Evolutionary conservation across 2,797 vertebrate species (phyloP).

Genomic region (Chaenodraco wilsoni): DNA sequence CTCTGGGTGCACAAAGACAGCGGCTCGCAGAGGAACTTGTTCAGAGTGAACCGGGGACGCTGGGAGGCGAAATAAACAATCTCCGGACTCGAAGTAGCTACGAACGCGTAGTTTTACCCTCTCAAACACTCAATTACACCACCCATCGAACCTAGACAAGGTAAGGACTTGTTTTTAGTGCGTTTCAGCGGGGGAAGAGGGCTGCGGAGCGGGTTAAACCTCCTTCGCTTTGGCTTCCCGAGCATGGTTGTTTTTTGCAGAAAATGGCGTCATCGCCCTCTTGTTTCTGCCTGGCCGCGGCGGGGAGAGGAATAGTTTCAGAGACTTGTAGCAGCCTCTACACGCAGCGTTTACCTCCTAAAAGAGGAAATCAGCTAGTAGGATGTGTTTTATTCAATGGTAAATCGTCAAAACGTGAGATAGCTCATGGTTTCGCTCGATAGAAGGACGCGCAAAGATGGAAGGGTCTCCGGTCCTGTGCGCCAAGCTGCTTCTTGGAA

Average conservation of each 20-base stretch:
- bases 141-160: constrained; percentile 55
- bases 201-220: constrained; percentile 67
- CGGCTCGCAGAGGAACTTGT: constrained; percentile 84
- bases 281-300: constrained; percentile 84
- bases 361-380: constrained; percentile 15
- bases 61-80: constrained; percentile 80
- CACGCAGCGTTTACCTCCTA: constrained; percentile 24
- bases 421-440: constrained; percentile 43
- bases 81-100: constrained; percentile 68
- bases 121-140: constrained; percentile 43
- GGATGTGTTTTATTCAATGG: constrained; percentile 45
- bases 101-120: constrained; percentile 49
- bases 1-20: constrained; percentile 88
- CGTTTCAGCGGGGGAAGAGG: constrained; percentile 44
- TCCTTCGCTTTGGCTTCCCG: constrained; percentile 76
- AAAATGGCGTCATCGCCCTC: constrained; percentile 83
- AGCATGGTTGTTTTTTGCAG: constrained; percentile 85
- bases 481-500: constrained; percentile 84
- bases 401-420: constrained; percentile 7
- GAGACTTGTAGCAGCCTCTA: constrained; percentile 65
- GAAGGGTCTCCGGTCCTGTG: constrained; percentile 85
- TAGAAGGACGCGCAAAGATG: constrained; percentile 88
- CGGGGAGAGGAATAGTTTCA: constrained; percentile 81
- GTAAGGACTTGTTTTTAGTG: constrained; percentile 71
- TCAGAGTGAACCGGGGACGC: constrained; percentile 77